These are phyloP conservation scores for Arrhopalites spinosus DNA, from an alignment of 2,888 invertebrate species.

Conservation along the genomic window DNA sequence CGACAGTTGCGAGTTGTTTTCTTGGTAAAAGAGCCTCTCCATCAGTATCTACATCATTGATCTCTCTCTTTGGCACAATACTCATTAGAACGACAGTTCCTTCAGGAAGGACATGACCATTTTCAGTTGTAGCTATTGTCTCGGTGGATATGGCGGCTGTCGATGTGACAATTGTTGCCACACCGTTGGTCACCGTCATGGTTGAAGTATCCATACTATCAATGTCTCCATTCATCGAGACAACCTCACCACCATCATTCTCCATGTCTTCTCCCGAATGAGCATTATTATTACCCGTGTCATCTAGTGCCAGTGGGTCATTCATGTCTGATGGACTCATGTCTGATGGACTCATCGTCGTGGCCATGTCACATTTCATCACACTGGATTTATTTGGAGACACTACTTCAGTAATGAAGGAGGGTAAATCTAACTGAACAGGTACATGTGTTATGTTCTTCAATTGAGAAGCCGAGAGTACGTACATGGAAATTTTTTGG, in stretches of 20 bases:
- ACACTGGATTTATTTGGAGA: conserved; percentile 24
- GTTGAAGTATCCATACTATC: conserved; percentile 39
- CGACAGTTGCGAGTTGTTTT: conserved; percentile 49
- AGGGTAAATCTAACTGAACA: conserved; percentile 38
- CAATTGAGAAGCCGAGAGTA: conserved; percentile 36
- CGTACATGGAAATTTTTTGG: conserved; percentile 36
- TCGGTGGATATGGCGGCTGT: conserved; percentile 43
- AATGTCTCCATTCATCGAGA: conserved; percentile 29
- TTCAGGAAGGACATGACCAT: conserved; percentile 47
- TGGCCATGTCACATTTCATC: conserved; percentile 45
- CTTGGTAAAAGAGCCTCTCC: conserved; percentile 57
- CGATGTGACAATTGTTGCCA: conserved; percentile 43
- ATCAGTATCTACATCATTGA: conserved; percentile 44
- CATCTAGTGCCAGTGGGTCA: conserved; percentile 22
- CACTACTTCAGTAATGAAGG: conserved; percentile 38
- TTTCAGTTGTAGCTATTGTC: conserved; percentile 45
- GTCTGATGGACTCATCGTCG: conserved; percentile 28
- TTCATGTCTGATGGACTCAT: conserved; percentile 21
- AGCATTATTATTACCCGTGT: conserved; percentile 16
- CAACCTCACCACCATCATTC: conserved; percentile 30
- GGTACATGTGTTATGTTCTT: conserved; percentile 40
- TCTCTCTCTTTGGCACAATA: conserved; percentile 53
- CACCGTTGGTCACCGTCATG: conserved; percentile 47
- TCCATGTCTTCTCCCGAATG: conserved; percentile 44
- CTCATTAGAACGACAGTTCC: conserved; percentile 54